Evolutionary conservation across 2,797 vertebrate genomes (phyloP).

Genomic region (Sarcoramphus papa): DNA sequence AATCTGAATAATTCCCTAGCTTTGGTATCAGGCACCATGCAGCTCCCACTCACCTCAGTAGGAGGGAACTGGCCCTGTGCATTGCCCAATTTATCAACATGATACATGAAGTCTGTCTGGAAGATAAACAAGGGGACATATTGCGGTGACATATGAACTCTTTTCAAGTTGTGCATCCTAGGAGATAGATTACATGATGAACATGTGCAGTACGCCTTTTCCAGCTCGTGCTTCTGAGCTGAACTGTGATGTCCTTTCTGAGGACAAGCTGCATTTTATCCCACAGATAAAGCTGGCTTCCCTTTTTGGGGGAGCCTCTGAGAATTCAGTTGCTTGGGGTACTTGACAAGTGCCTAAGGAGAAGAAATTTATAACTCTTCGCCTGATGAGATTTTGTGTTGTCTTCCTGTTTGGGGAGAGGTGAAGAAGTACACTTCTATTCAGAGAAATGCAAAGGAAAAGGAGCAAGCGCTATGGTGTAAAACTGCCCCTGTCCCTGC

Average conservation of each 20-base stretch:
- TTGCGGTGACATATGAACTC: neutral
- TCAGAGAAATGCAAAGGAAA: neutral
- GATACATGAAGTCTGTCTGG: slow-evolving; percentile 48
- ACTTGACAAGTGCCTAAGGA: neutral
- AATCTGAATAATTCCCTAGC: slow-evolving; percentile 12
- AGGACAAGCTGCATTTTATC: neutral
- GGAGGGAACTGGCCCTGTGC: slow-evolving; percentile 19
- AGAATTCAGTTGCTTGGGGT: neutral
- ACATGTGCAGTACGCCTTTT: neutral
- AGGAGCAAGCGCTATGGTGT: neutral
- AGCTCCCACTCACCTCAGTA: slow-evolving; percentile 38
- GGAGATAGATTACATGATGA: slow-evolving; percentile 42
- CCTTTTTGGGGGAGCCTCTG: neutral
- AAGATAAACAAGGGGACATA: slow-evolving; percentile 51
- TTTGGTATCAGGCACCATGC: slow-evolving; percentile 36
- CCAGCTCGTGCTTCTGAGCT: neutral
- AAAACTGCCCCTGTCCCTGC: neutral
- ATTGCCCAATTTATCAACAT: slow-evolving; percentile 45
- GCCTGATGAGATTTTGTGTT: neutral
- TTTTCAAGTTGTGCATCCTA: slow-evolving; percentile 43
- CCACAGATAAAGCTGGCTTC: neutral
- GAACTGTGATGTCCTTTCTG: neutral
- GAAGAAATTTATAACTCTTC: neutral
- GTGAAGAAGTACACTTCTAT: neutral
- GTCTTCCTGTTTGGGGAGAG: neutral